phyloP scores from a whole-genome alignment of 2,113 vertebrate species.

The Lynx canadensis region DNA sequence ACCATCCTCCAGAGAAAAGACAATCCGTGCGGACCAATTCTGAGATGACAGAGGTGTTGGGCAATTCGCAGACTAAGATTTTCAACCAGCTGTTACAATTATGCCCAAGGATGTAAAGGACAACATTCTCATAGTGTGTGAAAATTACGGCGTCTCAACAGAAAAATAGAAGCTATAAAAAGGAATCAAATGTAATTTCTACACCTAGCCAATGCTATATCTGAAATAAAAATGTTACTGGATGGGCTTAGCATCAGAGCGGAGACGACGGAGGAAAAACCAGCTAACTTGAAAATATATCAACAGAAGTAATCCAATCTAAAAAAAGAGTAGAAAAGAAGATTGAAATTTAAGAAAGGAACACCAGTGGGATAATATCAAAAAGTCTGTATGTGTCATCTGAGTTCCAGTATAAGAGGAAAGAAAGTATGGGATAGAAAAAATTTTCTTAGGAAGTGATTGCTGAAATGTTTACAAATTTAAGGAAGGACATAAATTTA shows the following conservation, averaged over 20 bases:
- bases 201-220: not conserved
- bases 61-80: not conserved
- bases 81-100: not conserved
- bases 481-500: not conserved
- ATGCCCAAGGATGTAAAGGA: not conserved
- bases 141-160: not conserved
- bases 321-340: not conserved
- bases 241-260: not conserved
- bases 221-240: not conserved
- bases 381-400: not conserved
- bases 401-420: not conserved
- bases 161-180: constrained; percentile 38
- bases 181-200: not conserved
- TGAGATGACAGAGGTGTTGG: not conserved
- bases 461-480: not conserved
- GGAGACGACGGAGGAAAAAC: not conserved
- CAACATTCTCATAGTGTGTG: not conserved
- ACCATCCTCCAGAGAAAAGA: not conserved
- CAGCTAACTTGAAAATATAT: not conserved
- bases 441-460: not conserved
- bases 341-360: not conserved
- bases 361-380: not conserved
- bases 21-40: not conserved
- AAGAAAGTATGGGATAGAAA: not conserved
- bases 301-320: not conserved